Evolutionary conservation across 1,140 invertebrate genomes (phyloP).

Genomic region (Drosophila nikananu): DNA sequence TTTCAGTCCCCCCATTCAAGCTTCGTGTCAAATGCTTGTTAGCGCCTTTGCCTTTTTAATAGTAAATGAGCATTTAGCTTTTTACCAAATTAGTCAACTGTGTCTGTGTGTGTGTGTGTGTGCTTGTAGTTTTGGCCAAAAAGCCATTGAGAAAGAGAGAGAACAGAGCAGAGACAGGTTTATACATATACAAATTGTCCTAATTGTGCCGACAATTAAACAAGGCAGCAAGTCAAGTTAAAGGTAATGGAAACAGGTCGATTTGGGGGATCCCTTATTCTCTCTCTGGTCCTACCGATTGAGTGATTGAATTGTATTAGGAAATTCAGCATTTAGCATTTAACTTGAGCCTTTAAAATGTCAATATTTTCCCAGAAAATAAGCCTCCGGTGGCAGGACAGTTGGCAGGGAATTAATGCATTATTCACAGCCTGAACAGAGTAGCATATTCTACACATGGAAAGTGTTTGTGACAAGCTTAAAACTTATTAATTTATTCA

Average conservation of each 20-base stretch:
- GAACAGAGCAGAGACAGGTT: background rate
- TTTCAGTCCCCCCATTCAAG: background rate
- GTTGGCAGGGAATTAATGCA: background rate
- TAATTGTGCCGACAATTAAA: slow-evolving; percentile 34
- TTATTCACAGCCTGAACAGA: slow-evolving; percentile 1
- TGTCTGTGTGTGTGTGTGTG: slow-evolving; percentile 4
- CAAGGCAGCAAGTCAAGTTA: slow-evolving; percentile 9
- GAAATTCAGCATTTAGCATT: background rate
- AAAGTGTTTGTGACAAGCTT: background rate
- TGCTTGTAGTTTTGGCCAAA: background rate
- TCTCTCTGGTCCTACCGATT: slow-evolving; percentile 8
- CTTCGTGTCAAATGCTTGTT: slow-evolving; percentile 69
- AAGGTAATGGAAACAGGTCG: background rate
- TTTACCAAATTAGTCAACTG: slow-evolving; percentile 71
- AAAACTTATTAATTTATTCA: slow-evolving; percentile 1
- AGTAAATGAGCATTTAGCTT: slow-evolving; percentile 70
- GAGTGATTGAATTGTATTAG: slow-evolving; percentile 21
- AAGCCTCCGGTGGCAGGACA: background rate
- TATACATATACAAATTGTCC: slow-evolving; percentile 6
- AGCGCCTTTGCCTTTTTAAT: slow-evolving; percentile 71
- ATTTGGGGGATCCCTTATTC: background rate
- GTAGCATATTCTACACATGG: background rate
- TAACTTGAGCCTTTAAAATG: slow-evolving; percentile 21
- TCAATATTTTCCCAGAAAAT: slow-evolving; percentile 11
- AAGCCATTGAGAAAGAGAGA: background rate